Evolutionary conservation across 2,113 vertebrate genomes (phyloP), one percentile per base, ranked within the genome.

Genomic region (Cnemophilus loriae): DNA sequence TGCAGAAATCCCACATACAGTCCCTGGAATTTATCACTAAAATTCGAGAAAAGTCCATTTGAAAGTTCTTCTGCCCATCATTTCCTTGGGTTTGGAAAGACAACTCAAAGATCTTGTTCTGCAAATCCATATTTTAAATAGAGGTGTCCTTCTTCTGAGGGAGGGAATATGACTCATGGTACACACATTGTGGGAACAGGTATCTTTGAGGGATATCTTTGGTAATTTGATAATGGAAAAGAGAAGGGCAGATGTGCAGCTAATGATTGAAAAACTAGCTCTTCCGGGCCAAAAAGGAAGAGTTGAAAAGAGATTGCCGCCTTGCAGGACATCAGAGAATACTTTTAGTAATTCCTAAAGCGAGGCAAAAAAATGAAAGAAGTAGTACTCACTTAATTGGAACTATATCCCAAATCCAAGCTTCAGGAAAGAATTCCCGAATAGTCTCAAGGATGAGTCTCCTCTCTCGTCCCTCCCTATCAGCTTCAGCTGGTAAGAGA

Each of bases 321-420:
- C 11, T 65, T 71, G 15, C 23, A 84, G 52, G 44, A 61, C 32
- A 74, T 30, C 8, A 53, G 20, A 12, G 28, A 13, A 50, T 7
- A n/a, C 32, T 63, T 18, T 84, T 28, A 67, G 10, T 74, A 67
- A 69, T 4, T 44, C 30, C 60, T 53, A 37, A 61, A 87, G 27
- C 27, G 83, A 80, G 27, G 14, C 5, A 42, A 77, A 55, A 6
- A 46, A 46, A 83, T 19, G 5, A 49, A 69, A 85, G 37, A 77
- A 83, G 10, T 8, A 84, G 9, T 69, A 96, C 97, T 96, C 97
- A 99, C 98, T 98, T 98, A 28, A 98, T 96, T 87, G 96, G 24
- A 53, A 98, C 88, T 8, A 99, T 96, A 90, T 98, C 97, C 99
- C 98, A 99, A 93, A 99, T 97, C 98, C 98, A 99, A 15, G 98